Percentiles rank a stretch among this genome's conserved stretches.
Conservation (phyloP, 1,140 invertebrate genomes). For the Parapsyche elsis region DNA sequence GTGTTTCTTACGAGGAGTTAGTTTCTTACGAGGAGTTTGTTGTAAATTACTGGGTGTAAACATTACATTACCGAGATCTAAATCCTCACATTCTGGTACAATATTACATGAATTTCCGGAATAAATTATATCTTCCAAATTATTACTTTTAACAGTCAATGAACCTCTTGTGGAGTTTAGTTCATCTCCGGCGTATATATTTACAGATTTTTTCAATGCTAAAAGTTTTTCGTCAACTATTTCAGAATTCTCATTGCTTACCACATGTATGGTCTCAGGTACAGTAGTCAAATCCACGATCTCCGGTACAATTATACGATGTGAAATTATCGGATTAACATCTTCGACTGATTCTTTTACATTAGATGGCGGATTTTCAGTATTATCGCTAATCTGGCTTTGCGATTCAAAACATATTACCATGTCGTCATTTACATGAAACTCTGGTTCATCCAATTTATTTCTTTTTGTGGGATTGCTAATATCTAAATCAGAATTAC, state of each 20-base stretch:
- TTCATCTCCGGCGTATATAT: not conserved
- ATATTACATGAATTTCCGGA: too few relatives aligned
- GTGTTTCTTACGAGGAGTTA: too few relatives aligned
- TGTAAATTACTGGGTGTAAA: not conserved
- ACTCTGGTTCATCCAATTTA: not conserved
- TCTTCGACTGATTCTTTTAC: not conserved
- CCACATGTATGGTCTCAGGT: not conserved
- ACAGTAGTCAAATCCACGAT: too few relatives aligned
- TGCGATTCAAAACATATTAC: not conserved
- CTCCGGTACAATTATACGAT: not conserved
- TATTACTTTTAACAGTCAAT: too few relatives aligned
- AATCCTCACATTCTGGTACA: too few relatives aligned
- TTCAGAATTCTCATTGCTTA: not conserved
- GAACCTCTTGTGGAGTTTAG: not conserved
- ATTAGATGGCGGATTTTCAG: not conserved
- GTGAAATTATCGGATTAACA: not conserved
- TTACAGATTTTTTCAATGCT: conserved; percentile 15
- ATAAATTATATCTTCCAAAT: too few relatives aligned
- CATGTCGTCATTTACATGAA: not conserved
- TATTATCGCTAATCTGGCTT: conserved; percentile 1
- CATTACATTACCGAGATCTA: too few relatives aligned
- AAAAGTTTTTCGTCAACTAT: not conserved
- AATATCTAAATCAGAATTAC: not conserved
- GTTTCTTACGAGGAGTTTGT: not conserved
- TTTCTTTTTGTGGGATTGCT: conserved; percentile 13